These are phyloP conservation scores for Oreochromis niloticus DNA, from an alignment of 2,113 vertebrate species.

Conservation along the genomic window DNA sequence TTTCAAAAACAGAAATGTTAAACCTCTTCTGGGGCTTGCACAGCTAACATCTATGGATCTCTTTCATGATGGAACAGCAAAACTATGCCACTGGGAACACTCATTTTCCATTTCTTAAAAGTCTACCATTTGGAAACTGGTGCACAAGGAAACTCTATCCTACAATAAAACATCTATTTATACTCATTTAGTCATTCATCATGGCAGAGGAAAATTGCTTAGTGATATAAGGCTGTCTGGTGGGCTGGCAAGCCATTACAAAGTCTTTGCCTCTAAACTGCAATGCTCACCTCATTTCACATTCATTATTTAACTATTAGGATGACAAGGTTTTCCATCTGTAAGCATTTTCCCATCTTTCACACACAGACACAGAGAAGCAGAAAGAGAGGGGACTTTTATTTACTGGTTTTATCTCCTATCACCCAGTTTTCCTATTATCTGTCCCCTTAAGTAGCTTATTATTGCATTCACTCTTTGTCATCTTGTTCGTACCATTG, in stretches of 20 bases:
- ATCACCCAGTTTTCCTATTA: background rate
- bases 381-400: background rate
- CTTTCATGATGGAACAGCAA: background rate
- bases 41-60: background rate
- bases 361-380: background rate
- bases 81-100: background rate
- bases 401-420: background rate
- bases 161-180: background rate
- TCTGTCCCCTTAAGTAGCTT: background rate
- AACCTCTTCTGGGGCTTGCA: background rate
- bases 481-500: background rate
- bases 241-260: background rate
- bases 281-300: background rate
- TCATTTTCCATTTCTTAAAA: conserved; percentile 5
- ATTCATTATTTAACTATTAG: conserved; percentile 10
- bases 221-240: conserved; percentile 2
- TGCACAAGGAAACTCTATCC: conserved; percentile 2
- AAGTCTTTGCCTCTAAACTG: background rate
- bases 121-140: background rate
- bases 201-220: conserved; percentile 17
- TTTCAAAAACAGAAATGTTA: background rate
- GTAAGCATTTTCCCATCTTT: background rate
- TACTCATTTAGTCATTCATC: background rate
- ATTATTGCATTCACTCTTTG: background rate
- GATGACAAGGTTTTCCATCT: background rate